Conservation (phyloP, 2,797 vertebrate genomes). For the Oreochromis mossambicus region DNA sequence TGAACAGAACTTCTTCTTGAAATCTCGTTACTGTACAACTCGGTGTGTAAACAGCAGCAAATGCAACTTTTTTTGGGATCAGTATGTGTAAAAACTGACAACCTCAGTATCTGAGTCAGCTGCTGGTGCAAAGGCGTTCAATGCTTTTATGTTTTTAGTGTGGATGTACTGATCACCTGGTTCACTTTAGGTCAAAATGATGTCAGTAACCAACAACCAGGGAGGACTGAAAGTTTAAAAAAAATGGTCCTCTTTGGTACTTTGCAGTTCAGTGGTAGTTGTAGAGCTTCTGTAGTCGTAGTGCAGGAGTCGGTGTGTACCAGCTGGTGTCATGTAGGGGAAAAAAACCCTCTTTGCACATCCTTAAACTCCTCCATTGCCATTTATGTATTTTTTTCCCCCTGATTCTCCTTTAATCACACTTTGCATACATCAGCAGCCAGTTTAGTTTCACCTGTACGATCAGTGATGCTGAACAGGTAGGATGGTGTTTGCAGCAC, state of each 20-base stretch:
- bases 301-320: background rate
- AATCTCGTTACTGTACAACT: constrained; percentile 44
- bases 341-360: background rate
- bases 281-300: background rate
- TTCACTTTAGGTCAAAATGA: constrained; percentile 7
- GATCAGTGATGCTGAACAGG: background rate
- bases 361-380: background rate
- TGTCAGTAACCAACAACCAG: background rate
- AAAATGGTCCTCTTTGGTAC: background rate
- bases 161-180: background rate
- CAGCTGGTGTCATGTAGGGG: background rate
- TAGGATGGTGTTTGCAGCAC: background rate
- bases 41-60: background rate
- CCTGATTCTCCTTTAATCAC: background rate
- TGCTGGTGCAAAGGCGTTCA: background rate
- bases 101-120: background rate
- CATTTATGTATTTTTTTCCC: background rate
- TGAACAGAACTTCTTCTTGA: constrained; percentile 28
- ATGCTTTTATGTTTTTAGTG: background rate
- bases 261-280: background rate
- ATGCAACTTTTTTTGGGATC: background rate
- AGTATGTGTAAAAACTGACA: background rate
- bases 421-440: background rate
- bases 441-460: background rate
- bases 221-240: background rate